phyloP scores from a whole-genome alignment of 2,888 invertebrate species.

The Drosophila mulleri region DNA sequence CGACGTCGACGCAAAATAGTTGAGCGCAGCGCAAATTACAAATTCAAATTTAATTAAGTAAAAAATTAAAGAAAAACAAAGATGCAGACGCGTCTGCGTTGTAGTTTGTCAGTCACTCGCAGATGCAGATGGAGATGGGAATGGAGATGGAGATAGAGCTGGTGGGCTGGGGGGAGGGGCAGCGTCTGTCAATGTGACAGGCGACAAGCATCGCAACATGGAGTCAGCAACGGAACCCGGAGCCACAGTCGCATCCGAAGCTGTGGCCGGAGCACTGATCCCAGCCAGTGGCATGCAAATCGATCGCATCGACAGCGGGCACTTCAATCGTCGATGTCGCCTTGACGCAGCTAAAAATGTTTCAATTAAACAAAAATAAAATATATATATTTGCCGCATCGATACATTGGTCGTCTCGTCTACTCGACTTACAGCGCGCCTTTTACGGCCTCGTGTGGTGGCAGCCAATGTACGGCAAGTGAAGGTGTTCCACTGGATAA shows the following conservation, averaged over 20 bases:
- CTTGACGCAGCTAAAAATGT: slow-evolving; percentile 71
- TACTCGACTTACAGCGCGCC: slow-evolving; percentile 66
- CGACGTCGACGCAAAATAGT: slow-evolving; percentile 57
- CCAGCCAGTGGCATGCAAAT: slow-evolving; percentile 65
- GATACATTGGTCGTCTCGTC: slow-evolving; percentile 24
- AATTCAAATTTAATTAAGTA: slow-evolving; percentile 80
- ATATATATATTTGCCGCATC: slow-evolving; percentile 25
- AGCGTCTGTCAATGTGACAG: slow-evolving; percentile 77
- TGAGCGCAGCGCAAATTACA: slow-evolving; percentile 73
- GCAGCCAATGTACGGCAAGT: slow-evolving; percentile 21
- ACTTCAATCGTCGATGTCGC: slow-evolving; percentile 74
- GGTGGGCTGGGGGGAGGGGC: slow-evolving; percentile 1
- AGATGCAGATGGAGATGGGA: neutral
- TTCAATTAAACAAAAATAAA: slow-evolving; percentile 75
- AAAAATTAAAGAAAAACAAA: slow-evolving; percentile 76
- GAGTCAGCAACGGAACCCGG: slow-evolving; percentile 52
- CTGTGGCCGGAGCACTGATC: slow-evolving; percentile 21
- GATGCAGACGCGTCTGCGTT: slow-evolving; percentile 74
- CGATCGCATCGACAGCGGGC: slow-evolving; percentile 69
- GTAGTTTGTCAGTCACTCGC: slow-evolving; percentile 68
- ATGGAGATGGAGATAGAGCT: neutral
- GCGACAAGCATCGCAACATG: slow-evolving; percentile 77
- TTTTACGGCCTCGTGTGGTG: slow-evolving; percentile 59
- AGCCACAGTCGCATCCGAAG: slow-evolving; percentile 12
- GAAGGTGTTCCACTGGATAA: slow-evolving; percentile 65